Percentiles rank a stretch among this genome's conserved stretches.
phyloP scores from a whole-genome alignment of 2,113 vertebrate species.

The Cepphus grylle region DNA sequence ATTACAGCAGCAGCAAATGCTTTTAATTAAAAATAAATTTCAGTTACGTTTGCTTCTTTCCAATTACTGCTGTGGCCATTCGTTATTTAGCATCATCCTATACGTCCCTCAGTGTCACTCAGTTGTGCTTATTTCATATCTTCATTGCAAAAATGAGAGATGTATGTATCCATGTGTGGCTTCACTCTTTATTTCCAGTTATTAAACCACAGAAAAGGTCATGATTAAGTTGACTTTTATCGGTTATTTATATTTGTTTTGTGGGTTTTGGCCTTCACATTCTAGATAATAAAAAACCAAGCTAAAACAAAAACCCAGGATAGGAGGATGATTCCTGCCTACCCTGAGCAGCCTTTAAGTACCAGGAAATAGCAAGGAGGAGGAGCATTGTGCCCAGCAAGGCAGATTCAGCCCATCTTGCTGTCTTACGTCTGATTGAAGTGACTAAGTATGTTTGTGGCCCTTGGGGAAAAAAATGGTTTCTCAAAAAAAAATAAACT shows the following conservation, averaged over 20 bases:
- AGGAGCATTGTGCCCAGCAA: neutral
- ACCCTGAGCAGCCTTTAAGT: neutral
- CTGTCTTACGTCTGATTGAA: neutral
- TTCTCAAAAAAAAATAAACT: neutral
- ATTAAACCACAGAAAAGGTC: neutral
- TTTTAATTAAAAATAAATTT: neutral
- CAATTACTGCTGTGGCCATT: neutral
- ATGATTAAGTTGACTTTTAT: neutral
- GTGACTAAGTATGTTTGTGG: neutral
- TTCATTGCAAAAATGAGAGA: neutral
- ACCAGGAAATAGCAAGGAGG: neutral
- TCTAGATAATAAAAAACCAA: neutral
- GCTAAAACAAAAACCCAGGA: neutral
- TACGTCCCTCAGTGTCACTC: neutral
- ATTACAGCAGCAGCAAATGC: neutral
- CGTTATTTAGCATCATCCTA: neutral
- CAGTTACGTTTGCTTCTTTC: neutral
- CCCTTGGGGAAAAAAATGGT: neutral
- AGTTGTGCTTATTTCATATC: neutral
- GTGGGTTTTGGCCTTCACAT: neutral
- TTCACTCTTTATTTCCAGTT: neutral
- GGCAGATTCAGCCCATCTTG: neutral
- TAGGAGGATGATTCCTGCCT: neutral
- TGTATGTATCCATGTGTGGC: neutral
- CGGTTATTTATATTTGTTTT: neutral